Percentiles rank a stretch among this genome's conserved stretches.
Evolutionary conservation across 1,140 invertebrate genomes (phyloP).

Genomic region (Rhynchophorus ferrugineus): DNA sequence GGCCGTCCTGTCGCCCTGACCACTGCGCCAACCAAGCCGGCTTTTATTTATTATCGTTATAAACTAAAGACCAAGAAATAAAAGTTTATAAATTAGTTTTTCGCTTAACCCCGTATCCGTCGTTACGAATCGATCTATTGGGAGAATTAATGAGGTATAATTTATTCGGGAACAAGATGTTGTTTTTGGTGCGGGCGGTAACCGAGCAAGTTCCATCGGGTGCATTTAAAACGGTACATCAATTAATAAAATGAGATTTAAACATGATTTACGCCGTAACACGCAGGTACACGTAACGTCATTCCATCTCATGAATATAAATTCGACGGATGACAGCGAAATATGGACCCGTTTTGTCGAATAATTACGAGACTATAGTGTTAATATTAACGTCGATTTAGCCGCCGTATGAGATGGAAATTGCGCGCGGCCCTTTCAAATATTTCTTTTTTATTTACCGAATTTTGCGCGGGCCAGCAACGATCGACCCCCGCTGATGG

Average conservation of each 20-base stretch:
- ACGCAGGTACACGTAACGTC: not conserved
- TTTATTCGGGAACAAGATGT: not conserved
- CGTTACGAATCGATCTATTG: too few relatives aligned
- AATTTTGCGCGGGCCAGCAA: too few relatives aligned
- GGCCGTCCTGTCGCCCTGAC: too few relatives aligned
- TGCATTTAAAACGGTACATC: not conserved
- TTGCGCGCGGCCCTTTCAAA: too few relatives aligned
- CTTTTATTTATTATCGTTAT: too few relatives aligned
- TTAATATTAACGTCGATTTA: not conserved
- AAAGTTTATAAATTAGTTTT: too few relatives aligned
- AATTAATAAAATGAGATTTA: not conserved
- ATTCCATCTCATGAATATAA: not conserved
- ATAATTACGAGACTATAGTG: not conserved
- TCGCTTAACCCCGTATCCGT: too few relatives aligned
- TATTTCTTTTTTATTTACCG: too few relatives aligned
- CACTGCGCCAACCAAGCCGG: too few relatives aligned
- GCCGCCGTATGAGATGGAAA: too few relatives aligned
- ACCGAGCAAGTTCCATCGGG: not conserved
- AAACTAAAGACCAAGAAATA: too few relatives aligned
- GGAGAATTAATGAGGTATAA: constrained; percentile 4
- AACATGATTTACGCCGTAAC: not conserved
- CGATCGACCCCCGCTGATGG: too few relatives aligned
- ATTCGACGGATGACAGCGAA: not conserved
- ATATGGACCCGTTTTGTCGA: not conserved
- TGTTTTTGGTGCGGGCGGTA: not conserved